These are phyloP conservation scores for Apamea sordens DNA, from an alignment of 2,888 invertebrate species.

Conservation along the genomic window DNA sequence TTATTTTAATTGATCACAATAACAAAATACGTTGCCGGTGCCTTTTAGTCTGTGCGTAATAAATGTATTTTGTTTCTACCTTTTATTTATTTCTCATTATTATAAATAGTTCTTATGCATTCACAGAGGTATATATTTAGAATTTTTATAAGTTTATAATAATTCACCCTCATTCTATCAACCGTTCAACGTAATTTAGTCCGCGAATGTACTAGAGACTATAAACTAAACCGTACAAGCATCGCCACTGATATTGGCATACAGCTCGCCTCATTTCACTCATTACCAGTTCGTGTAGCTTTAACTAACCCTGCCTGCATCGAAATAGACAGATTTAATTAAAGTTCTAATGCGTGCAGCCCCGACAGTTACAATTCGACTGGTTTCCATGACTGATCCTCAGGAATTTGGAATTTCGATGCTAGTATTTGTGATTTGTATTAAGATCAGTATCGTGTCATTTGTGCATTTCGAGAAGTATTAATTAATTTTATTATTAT, in stretches of 20 bases:
- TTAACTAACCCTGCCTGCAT: constrained; percentile 39
- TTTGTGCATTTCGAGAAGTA: not conserved
- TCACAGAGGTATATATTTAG: not conserved
- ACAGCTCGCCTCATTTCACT: constrained; percentile 45
- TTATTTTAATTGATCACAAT: too few species aligned
- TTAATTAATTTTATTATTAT: not conserved
- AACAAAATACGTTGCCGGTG: too few species aligned
- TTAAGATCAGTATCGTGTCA: not conserved
- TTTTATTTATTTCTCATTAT: too few species aligned
- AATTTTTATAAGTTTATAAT: not conserved
- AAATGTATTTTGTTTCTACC: too few species aligned
- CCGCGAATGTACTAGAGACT: not conserved
- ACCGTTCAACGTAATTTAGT: not conserved
- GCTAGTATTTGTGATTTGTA: not conserved
- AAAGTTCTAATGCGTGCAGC: constrained; percentile 28
- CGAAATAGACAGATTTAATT: constrained; percentile 42
- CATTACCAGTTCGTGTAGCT: constrained; percentile 37
- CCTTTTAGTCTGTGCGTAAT: too few species aligned
- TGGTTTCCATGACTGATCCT: constrained; percentile 16
- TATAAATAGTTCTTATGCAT: not conserved
- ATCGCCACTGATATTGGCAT: constrained; percentile 45
- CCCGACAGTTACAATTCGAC: constrained; percentile 3
- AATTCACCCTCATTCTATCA: not conserved
- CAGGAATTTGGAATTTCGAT: constrained; percentile 11
- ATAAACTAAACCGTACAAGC: constrained; percentile 14